Conservation (phyloP, 2,113 vertebrate species). For the Dasyornis broadbenti region DNA sequence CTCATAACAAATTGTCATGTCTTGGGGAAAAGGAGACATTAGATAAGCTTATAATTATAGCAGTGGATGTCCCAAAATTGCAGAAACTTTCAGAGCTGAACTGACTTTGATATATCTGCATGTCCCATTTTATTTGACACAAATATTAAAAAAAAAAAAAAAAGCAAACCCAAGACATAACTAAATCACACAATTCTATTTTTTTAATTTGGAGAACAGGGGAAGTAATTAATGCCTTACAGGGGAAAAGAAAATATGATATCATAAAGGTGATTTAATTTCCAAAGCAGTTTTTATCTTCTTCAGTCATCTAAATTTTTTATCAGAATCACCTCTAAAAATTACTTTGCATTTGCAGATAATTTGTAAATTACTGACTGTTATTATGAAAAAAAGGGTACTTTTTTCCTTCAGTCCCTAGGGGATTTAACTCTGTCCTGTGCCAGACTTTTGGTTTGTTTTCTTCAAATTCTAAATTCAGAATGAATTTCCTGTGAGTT, state of each 20-base stretch:
- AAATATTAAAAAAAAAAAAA: background rate
- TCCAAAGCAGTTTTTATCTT: background rate
- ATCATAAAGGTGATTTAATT: background rate
- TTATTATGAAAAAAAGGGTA: fast-evolving
- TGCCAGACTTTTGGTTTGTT: background rate
- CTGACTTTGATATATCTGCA: background rate
- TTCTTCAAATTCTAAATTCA: background rate
- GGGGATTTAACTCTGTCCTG: background rate
- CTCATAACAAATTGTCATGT: background rate
- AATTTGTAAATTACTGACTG: background rate
- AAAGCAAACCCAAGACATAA: background rate
- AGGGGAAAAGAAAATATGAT: background rate
- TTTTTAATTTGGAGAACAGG: background rate
- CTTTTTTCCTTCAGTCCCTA: background rate
- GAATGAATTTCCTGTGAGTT: background rate
- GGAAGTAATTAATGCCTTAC: fast-evolving
- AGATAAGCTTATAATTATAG: background rate
- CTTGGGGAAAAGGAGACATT: background rate
- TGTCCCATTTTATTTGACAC: background rate
- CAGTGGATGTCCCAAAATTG: background rate
- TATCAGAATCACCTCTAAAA: background rate
- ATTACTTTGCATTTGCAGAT: background rate
- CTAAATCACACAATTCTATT: background rate
- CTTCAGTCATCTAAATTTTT: background rate
- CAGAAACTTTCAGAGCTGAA: background rate